Evolutionary conservation across 2,797 vertebrate species (phyloP).

Genomic region (Chiroxiphia lanceolata): DNA sequence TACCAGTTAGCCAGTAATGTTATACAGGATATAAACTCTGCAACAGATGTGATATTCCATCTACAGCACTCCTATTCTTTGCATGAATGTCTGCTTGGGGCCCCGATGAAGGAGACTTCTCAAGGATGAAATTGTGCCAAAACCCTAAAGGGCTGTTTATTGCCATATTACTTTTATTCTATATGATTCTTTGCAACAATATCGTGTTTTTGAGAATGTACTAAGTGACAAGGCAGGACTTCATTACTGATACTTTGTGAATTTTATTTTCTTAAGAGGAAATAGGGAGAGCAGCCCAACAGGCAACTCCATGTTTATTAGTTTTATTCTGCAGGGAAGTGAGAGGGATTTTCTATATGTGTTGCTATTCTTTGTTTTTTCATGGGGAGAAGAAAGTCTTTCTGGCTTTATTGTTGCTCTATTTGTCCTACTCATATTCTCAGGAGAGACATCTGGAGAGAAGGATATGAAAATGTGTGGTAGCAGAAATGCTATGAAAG

Average conservation of each 20-base stretch:
- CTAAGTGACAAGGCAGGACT: background rate
- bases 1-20: background rate
- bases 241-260: background rate
- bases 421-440: background rate
- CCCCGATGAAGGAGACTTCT: background rate
- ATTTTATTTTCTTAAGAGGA: background rate
- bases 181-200: background rate
- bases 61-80: background rate
- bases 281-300: background rate
- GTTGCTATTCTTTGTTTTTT: constrained; percentile 2
- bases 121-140: background rate
- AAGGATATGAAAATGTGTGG: background rate
- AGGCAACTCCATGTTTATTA: background rate
- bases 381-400: background rate
- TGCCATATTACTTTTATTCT: background rate
- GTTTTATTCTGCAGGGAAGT: background rate
- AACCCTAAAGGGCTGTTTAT: background rate
- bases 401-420: background rate
- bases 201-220: background rate
- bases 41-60: background rate
- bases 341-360: background rate
- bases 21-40: background rate
- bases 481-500: background rate
- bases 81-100: background rate
- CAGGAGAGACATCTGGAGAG: background rate